Evolutionary conservation across 2,888 invertebrate genomes (phyloP).

Genomic region (Pimpla rufipes): DNA sequence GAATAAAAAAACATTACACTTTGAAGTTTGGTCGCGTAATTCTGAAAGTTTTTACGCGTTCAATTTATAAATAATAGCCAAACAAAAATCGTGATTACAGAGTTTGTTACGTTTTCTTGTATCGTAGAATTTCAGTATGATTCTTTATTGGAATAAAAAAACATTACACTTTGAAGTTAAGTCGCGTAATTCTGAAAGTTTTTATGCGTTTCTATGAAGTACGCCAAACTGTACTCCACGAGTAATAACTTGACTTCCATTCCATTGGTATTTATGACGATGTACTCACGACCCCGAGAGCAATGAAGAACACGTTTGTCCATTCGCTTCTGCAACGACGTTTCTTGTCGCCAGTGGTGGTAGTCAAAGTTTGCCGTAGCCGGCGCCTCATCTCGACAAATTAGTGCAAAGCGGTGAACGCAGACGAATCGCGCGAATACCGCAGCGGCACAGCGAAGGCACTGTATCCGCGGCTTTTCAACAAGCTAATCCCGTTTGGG

Average conservation of each 20-base stretch:
- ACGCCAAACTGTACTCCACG: background rate
- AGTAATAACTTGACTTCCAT: background rate
- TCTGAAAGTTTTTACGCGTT: too few relatives aligned
- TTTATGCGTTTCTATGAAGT: background rate
- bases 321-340: conserved; percentile 32
- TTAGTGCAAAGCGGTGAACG: conserved; percentile 32
- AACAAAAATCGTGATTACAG: too few relatives aligned
- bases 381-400: conserved; percentile 25
- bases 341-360: conserved; percentile 57
- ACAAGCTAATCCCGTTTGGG: conserved; percentile 50
- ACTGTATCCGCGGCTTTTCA: conserved; percentile 39
- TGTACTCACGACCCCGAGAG: background rate
- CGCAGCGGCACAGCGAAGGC: background rate
- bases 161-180: background rate
- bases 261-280: conserved; percentile 9
- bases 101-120: too few relatives aligned
- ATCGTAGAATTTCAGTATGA: background rate
- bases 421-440: conserved; percentile 35
- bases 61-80: too few relatives aligned
- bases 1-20: too few relatives aligned
- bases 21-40: too few relatives aligned
- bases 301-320: conserved; percentile 40
- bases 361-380: conserved; percentile 53
- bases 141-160: too few relatives aligned
- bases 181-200: background rate